Evolutionary conservation across 2,888 invertebrate genomes (phyloP), one percentile per base, ranked within the genome.

Genomic region (Rosalia funebris): DNA sequence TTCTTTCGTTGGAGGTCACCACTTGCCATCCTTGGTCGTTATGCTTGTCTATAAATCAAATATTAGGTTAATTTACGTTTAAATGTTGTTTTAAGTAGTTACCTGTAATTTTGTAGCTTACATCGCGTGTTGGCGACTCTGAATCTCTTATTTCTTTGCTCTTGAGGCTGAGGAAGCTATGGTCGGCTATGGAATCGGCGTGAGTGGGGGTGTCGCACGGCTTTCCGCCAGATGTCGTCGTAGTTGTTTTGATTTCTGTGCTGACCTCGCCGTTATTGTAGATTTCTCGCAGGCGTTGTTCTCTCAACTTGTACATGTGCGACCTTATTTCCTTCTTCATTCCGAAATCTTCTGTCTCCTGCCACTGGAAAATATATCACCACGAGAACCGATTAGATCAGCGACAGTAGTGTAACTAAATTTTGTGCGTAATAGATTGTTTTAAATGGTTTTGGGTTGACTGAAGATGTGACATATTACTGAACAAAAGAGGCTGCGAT

Each of bases 281-380:
- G 69, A 91, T 88, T 80, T 89, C 88, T 76, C 88, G 87, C 74
- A 93, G 84, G 62, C 92, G 87, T 76, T 90, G 88, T 80, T 95
- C 94, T 42, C 93, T 87, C 78, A 95, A 84, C 72, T 90, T 90
- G 81, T 91, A 93, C 89, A 93, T 91, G 82, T 93, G 89, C 42
- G 91, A 86, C 62, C 95, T 88, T 74, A 95, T 94, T 82, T 93
- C 91, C 80, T 93, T 93, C 82, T 93, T 92, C 66, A 88, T 88
- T 54, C 91, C 90, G 80, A 91, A 92, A 82, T 95, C 93, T 76
- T 93, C 92, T 44, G 93, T 91, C 79, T 91, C 90, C 82, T 91
- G 90, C 92, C 92, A 93, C 91, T 92, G 83, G n/a, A 84, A 82
- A 60, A 31, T 2, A 37, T 31, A 39, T 9, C 15, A 12, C 1